Base-by-base conservation (phyloP, 2,113 vertebrate species). In the human region DNA sequence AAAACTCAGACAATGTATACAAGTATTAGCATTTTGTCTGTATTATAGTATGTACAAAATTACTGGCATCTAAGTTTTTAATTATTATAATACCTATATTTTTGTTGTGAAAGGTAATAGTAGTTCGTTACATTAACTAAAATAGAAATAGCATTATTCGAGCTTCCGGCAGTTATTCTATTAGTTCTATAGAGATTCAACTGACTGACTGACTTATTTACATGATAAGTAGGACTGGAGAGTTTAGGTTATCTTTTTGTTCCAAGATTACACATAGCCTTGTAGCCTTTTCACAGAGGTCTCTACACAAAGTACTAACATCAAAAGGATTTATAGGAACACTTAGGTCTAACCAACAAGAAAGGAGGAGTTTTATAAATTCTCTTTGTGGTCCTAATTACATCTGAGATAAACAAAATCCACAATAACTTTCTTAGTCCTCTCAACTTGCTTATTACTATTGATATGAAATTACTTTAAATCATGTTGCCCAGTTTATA, bases 391-490 rank as follows among this genome's bases (percentile, higher is more conserved):
- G 22, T 85, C 84, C 52, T 92, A 84, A 6, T 73, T 80, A 78
- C 1, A 84, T 11, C 18, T 76, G 23, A 82, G 17, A 95, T 81
- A 50, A 94, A 91, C 16, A 92, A 93, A 97, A 93, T 88, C 52
- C 18, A 91, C 52, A 96, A n/a, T 59, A 88, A 73, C 52, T 88
- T 89, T 43, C 90, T 88, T 45, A 87, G 25, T 89, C 57, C 13
- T 66, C 94, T 97, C 45, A 50, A 83, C 86, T 89, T 94, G 27
- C 48, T 93, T 72, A 81, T 78, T 96, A 78, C 13, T 94, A 1
- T 25, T 75, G 23, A 8, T 78, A 90, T 96, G n/a, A 93, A 94
- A 87, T 50, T n/a, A 84, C 45, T 82, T 93, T 91, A 89, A 90
- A 38, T 50, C 45, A 73, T 23, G 5, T 22, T 91, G 38, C 17